These are phyloP conservation scores for Varanus salvator DNA, from an alignment of 2,113 vertebrate genomes.

Conservation along the genomic window DNA sequence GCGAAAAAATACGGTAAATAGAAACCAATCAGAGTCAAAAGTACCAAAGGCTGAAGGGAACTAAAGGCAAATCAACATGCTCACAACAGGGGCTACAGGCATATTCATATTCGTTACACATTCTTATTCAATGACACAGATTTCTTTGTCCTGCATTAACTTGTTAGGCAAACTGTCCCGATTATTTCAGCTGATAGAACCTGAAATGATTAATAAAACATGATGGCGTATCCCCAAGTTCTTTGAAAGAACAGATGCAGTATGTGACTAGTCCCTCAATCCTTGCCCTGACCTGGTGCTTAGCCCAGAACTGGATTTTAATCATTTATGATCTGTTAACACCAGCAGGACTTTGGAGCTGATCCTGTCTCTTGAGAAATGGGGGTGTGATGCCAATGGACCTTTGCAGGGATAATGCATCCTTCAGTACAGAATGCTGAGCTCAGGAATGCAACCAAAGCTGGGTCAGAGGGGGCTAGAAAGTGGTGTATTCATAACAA, in stretches of 20 bases:
- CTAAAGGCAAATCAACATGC: not conserved
- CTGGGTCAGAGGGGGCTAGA: not conserved
- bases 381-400: not conserved
- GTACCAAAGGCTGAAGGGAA: not conserved
- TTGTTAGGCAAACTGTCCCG: constrained; percentile 16
- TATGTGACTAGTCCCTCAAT: constrained; percentile 1
- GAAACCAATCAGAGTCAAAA: not conserved
- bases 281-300: constrained; percentile 14
- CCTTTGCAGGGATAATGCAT: constrained; percentile 16
- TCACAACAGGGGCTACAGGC: not conserved
- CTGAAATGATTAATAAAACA: constrained; percentile 32
- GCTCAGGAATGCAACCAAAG: not conserved
- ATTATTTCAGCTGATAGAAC: constrained; percentile 21
- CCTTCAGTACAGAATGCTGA: constrained; percentile 11
- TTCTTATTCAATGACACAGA: constrained; percentile 14
- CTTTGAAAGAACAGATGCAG: not conserved
- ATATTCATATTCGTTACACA: constrained; percentile 27
- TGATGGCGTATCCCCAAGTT: not conserved
- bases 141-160: constrained; percentile 30
- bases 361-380: constrained; percentile 9
- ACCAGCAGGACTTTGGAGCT: not conserved
- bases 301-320: constrained; percentile 28
- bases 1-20: too few relatives aligned
- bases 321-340: constrained; percentile 22
- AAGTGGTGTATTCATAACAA: not conserved